Percentiles rank a stretch among this genome's conserved stretches.
phyloP scores from a whole-genome alignment of 2,888 invertebrate species.

The Habrosyne pyritoides region DNA sequence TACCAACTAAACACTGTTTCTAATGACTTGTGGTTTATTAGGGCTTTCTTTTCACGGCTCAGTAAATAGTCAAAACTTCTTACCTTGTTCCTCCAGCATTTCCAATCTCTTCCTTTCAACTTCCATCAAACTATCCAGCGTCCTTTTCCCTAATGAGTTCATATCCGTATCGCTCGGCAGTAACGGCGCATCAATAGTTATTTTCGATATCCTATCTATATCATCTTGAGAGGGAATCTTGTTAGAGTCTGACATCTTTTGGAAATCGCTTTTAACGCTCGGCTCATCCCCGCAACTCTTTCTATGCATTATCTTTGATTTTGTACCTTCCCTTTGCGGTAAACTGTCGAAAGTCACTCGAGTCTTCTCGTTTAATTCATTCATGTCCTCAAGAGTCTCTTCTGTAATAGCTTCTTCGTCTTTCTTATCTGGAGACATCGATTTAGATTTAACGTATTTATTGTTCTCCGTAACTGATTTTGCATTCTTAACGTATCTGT shows the following conservation, averaged over 20 bases:
- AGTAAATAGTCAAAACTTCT: constrained; percentile 12
- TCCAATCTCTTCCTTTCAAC: constrained; percentile 94
- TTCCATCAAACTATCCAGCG: constrained; percentile 93
- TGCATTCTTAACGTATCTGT: constrained; percentile 69
- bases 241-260: constrained; percentile 64
- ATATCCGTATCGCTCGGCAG: constrained; percentile 87
- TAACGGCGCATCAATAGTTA: constrained; percentile 92
- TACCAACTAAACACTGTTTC: too few relatives aligned
- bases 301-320: constrained; percentile 56
- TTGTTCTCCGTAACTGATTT: constrained; percentile 64
- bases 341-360: constrained; percentile 33
- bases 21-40: too few relatives aligned
- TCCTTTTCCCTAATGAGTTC: constrained; percentile 88
- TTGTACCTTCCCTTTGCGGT: constrained; percentile 24
- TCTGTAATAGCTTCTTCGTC: constrained; percentile 57
- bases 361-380: constrained; percentile 28
- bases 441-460: constrained; percentile 74
- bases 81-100: constrained; percentile 95
- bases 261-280: constrained; percentile 52
- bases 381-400: constrained; percentile 42
- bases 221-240: constrained; percentile 92
- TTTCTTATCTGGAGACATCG: constrained; percentile 68
- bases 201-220: constrained; percentile 93
- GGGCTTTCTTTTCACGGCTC: too few relatives aligned
- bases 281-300: constrained; percentile 80